phyloP scores from a whole-genome alignment of 92 coral and sea anemone species.

The Epizoanthus ramosus region DNA sequence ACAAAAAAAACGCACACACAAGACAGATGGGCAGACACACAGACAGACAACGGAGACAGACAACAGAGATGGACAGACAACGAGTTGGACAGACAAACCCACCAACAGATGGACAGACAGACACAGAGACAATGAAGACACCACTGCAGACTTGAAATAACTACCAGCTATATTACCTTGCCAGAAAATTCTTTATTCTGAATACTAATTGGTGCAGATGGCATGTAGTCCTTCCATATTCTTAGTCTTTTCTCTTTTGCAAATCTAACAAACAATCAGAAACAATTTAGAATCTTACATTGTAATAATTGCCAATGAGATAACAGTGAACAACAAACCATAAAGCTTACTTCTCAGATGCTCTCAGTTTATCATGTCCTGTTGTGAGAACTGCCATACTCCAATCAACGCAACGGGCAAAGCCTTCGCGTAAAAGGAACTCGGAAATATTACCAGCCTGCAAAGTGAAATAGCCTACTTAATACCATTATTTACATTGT shows the following conservation, averaged over 20 bases:
- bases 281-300: neutral
- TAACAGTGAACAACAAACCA: neutral
- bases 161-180: constrained; percentile 58
- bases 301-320: neutral
- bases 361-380: constrained; percentile 87
- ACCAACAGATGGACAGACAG: neutral
- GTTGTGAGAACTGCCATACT: constrained; percentile 91
- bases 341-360: constrained; percentile 79
- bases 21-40: no score
- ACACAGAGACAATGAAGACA: no score
- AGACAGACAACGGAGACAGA: neutral
- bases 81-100: neutral
- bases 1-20: no score
- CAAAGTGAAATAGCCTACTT: neutral
- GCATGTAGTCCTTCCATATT: constrained; percentile 91
- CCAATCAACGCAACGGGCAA: constrained; percentile 99
- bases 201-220: constrained; percentile 73
- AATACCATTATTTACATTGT: no score
- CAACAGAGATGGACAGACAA: no score
- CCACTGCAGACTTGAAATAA: no score
- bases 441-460: constrained; percentile 98
- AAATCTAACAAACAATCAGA: constrained; percentile 58
- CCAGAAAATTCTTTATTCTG: constrained; percentile 92
- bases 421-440: constrained; percentile 89
- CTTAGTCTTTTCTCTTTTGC: constrained; percentile 90